Evolutionary conservation across 2,797 vertebrate genomes (phyloP), one percentile per base, ranked within the genome.

Genomic region (Hipposideros larvatus): DNA sequence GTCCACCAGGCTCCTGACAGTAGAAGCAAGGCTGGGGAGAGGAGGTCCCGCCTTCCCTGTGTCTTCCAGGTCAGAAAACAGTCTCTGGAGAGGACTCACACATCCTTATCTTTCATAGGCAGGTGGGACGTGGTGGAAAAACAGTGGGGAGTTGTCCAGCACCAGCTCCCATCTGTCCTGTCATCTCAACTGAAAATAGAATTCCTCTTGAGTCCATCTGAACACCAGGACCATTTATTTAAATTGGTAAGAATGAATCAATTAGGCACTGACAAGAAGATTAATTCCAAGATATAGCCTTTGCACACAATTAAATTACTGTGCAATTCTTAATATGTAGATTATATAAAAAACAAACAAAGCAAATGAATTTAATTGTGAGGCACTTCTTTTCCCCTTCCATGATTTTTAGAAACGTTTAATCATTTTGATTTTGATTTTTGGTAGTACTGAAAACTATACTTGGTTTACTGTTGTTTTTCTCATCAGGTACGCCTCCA

Each of bases 381-480:
- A 86, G 53, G 28, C 1, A 65, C 11, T 24, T 66, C 18, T 37
- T 53, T 31, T 0, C 63, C 48, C 13, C 7, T 19, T 18, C 4
- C 13, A 15, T 43, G 68, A 87, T 37, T 66, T 91, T 77, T 19
- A 78, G 71, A 71, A 82, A 59, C 34, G 41, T 16, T 74, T 74
- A 63, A 71, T 46, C 34, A 14, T 28, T 92, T 53, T 48, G 41
- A 55, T 82, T 94, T 83, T 89, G 78, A 91, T 90, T 65, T 48
- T 73, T 87, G 5, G 21, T 5, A 43, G n/a, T 19, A 59, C 22
- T 28, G 18, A 84, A 84, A 48, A 66, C 4, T 22, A 55, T 18
- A 51, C 16, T 88, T 61, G 63, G 70, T 83, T 74, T 57, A 65
- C 1, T 34, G 2, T 46, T 0, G 0, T 78, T 55, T 51, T 41